phyloP scores from a whole-genome alignment of 2,797 vertebrate species.

The Erethizon dorsatum region DNA sequence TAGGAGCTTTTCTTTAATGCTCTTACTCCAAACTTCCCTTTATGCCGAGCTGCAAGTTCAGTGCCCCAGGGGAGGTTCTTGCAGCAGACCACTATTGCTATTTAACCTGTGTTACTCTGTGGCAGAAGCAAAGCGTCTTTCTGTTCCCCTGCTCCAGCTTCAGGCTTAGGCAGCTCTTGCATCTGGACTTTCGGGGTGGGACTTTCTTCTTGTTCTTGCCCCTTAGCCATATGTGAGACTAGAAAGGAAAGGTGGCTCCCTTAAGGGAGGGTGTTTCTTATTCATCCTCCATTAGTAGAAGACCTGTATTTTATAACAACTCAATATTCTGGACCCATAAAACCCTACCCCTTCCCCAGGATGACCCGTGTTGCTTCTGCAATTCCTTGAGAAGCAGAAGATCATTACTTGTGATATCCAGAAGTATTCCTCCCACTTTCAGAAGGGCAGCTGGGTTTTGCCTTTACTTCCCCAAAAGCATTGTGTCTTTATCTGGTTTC shows the following conservation, averaged over 20 bases:
- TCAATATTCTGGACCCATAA: background rate
- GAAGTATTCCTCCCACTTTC: background rate
- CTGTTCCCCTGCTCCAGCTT: background rate
- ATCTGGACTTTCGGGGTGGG: background rate
- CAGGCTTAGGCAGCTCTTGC: background rate
- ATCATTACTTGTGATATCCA: background rate
- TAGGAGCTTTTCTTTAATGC: background rate
- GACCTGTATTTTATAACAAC: background rate
- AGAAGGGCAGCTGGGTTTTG: background rate
- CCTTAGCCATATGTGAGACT: background rate
- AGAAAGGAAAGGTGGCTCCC: no score
- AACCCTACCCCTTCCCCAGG: background rate
- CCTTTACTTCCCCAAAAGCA: background rate
- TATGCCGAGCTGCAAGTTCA: background rate
- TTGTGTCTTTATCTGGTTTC: background rate
- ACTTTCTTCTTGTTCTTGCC: background rate
- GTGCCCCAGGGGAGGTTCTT: background rate
- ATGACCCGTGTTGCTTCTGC: background rate
- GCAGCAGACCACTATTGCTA: background rate
- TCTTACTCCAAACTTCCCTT: background rate
- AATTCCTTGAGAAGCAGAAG: background rate
- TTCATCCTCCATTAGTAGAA: background rate
- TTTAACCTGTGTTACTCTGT: background rate
- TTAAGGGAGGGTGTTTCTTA: background rate
- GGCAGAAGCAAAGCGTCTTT: background rate